phyloP scores from a whole-genome alignment of 2,113 vertebrate species.

The Ramphastos sulfuratus region DNA sequence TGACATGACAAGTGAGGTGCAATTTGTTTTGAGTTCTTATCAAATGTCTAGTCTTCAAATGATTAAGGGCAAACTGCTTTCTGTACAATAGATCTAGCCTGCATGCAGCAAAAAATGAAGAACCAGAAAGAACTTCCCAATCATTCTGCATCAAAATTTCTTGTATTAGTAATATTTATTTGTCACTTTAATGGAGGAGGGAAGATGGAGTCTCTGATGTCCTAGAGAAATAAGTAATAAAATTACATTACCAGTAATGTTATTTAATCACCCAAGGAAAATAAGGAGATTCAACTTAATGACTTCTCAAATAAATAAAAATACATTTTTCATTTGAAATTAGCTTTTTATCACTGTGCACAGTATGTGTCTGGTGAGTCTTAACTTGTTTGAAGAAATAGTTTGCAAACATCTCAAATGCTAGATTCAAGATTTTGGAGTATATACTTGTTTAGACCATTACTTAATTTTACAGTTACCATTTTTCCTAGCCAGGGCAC shows the following conservation, averaged over 20 bases:
- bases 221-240: background rate
- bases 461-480: background rate
- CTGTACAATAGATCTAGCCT: background rate
- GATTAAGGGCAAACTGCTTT: conserved; percentile 31
- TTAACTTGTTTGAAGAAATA: background rate
- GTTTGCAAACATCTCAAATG: background rate
- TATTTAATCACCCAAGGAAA: background rate
- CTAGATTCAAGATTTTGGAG: background rate
- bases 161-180: background rate
- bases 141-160: background rate
- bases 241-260: background rate
- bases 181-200: background rate
- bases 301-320: background rate
- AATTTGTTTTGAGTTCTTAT: conserved; percentile 65
- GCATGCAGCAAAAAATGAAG: background rate
- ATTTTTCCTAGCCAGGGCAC: background rate
- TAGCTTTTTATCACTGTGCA: background rate
- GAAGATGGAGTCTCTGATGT: background rate
- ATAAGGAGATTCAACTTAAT: background rate
- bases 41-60: conserved; percentile 49
- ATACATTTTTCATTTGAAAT: background rate
- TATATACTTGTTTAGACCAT: background rate
- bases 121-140: background rate
- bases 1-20: conserved; percentile 35
- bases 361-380: background rate